Percentiles rank a stretch among this genome's conserved stretches.
Evolutionary conservation across 2,888 invertebrate genomes (phyloP).

Genomic region (Eurois occulta): DNA sequence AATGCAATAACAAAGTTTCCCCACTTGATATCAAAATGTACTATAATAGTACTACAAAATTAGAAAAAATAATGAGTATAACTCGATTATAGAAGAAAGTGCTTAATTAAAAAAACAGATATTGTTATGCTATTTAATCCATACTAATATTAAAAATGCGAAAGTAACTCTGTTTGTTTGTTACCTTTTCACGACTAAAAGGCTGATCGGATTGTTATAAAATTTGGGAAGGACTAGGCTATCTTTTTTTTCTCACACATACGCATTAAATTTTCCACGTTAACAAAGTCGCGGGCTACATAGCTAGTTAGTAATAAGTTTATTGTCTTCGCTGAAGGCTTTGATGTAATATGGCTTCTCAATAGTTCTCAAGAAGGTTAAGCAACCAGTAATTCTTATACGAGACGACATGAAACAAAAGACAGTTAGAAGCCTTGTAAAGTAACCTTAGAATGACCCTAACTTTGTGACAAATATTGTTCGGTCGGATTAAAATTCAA

Average conservation of each 20-base stretch:
- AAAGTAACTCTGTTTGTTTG: too few relatives aligned
- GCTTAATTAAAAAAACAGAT: background rate
- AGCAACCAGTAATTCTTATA: background rate
- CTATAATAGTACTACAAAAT: background rate
- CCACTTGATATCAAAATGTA: too few relatives aligned
- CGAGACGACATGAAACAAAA: background rate
- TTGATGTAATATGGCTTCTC: constrained; percentile 3
- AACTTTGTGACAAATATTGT: background rate
- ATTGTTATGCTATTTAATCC: background rate
- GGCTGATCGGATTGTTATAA: too few relatives aligned
- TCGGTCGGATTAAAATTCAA: background rate
- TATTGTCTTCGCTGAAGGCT: background rate
- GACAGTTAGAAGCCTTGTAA: background rate
- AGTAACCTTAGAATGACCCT: background rate
- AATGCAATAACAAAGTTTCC: too few relatives aligned
- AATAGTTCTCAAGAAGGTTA: background rate
- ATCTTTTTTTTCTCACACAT: too few relatives aligned
- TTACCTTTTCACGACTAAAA: too few relatives aligned
- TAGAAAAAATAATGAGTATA: background rate
- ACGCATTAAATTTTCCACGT: too few relatives aligned
- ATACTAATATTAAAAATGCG: too few relatives aligned
- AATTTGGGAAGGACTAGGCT: too few relatives aligned
- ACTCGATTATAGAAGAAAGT: background rate
- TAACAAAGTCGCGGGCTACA: too few relatives aligned
- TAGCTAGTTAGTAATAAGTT: background rate